Evolutionary conservation across 2,113 vertebrate species (phyloP), one percentile per base, ranked within the genome.

Genomic region (Astur gentilis): DNA sequence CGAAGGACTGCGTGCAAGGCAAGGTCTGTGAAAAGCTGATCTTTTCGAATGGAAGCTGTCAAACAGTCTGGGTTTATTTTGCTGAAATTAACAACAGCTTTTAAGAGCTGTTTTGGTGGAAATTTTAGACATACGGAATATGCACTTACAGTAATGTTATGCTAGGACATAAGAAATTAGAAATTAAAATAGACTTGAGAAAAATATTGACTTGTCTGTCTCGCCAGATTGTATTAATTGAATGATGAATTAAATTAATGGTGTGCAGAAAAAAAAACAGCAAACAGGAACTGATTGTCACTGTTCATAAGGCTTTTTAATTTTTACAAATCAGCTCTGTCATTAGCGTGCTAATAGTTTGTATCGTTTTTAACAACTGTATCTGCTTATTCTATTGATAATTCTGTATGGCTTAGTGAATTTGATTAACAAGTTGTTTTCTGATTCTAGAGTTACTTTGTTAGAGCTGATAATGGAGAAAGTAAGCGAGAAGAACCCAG

Each of bases 401-500:
- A 52, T 58, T 47, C 29, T 77, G 0, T 50, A n/a, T 81, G 54
- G 36, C 27, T 54, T 49, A 21, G 13, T 75, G 47, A 88, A 84
- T 75, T 52, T 38, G 40, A 16, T 42, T 89, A 71, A 92, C 16
- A 50, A 64, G 13, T 42, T 83, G 8, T 62, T 69, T 87, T 88
- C 82, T 71, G 13, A 65, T 93, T 95, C 9, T 97, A 99, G 99
- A 97, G 95, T 99, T 16, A 98, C 98, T 3, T 83, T 99, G 13
- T 94, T 99, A 71, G 99, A 99, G 72, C 93, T 99, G 27, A 96
- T 99, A n/a, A 96, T 98, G 52, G 97, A 97, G 9, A 98, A 98
- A 93, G n/a, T 99, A 20, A 97, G 86, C 71, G 98, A 98, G 10
- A 96, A 95, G 1, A 92, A 81, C 47, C 73, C 87, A 1, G 40